A percentile compares a stretch with the other conserved stretches of the same genome.
Conservation (phyloP, 2,797 vertebrate species). For the Lagorchestes hirsutus region DNA sequence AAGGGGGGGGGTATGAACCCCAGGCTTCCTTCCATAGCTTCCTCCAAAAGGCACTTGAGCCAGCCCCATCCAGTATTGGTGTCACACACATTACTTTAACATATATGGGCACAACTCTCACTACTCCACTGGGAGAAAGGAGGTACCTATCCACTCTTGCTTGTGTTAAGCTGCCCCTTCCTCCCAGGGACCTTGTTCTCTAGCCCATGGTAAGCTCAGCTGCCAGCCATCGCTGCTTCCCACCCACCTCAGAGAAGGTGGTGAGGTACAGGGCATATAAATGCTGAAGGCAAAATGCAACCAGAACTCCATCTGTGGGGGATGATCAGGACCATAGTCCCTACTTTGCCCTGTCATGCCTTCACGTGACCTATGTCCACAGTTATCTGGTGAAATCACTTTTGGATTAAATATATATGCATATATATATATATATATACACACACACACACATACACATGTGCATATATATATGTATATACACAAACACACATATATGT, state of each 20-base stretch:
- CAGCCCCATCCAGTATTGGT: slow-evolving; percentile 54
- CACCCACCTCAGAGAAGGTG: slow-evolving; percentile 51
- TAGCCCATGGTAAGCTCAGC: slow-evolving; percentile 55
- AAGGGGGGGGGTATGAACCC: neutral
- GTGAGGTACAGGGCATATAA: slow-evolving; percentile 51
- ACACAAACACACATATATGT: slow-evolving; percentile 61
- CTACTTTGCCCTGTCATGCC: slow-evolving; percentile 22
- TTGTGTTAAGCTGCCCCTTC: slow-evolving; percentile 49
- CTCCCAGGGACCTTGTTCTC: slow-evolving; percentile 26
- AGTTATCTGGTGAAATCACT: slow-evolving; percentile 72
- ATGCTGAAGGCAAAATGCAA: slow-evolving; percentile 51
- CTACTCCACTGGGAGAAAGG: slow-evolving; percentile 52
- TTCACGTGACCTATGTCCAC: slow-evolving; percentile 63
- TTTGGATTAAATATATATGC: slow-evolving; percentile 55
- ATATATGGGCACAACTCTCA: slow-evolving; percentile 40
- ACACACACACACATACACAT: slow-evolving; percentile 37
- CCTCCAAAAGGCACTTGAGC: slow-evolving; percentile 76
- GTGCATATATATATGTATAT: slow-evolving; percentile 48
- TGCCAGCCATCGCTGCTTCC: slow-evolving; percentile 60
- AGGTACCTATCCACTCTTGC: slow-evolving; percentile 43
- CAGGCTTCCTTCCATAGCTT: slow-evolving; percentile 50
- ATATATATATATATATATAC: neutral
- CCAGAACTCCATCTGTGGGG: slow-evolving; percentile 53
- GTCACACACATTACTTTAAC: neutral
- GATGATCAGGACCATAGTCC: slow-evolving; percentile 35